Evolutionary conservation across 2,113 vertebrate genomes (phyloP).

Genomic region (Tragelaphus strepsiceros): DNA sequence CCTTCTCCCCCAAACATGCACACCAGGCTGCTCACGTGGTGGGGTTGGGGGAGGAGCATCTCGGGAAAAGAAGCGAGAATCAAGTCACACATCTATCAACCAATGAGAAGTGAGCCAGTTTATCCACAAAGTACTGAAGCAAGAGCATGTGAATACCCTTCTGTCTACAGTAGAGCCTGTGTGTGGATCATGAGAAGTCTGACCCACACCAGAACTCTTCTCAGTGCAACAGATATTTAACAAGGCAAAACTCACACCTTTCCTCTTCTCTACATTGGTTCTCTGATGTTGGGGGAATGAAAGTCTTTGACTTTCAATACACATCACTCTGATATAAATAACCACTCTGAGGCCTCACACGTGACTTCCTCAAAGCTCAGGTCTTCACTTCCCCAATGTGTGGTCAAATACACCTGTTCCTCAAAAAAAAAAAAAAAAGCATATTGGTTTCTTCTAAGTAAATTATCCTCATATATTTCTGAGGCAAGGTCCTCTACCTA

Average conservation of each 20-base stretch:
- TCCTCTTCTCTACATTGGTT: conserved; percentile 32
- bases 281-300: background rate
- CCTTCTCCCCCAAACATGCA: background rate
- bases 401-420: conserved; percentile 11
- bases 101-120: background rate
- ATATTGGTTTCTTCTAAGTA: background rate
- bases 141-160: background rate
- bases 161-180: background rate
- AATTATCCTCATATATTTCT: background rate
- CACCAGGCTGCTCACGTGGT: background rate
- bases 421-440: background rate
- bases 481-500: background rate
- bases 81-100: background rate
- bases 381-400: conserved; percentile 24
- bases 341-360: background rate
- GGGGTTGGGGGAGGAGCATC: background rate
- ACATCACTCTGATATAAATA: conserved; percentile 31
- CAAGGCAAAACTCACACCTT: background rate
- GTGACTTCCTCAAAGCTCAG: conserved; percentile 46
- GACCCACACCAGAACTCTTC: background rate
- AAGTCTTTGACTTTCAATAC: background rate
- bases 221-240: background rate
- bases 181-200: background rate
- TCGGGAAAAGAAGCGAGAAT: background rate
- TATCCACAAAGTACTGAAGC: background rate